Conservation (phyloP, 2,797 vertebrate genomes). For the Setipinna tenuifilis region DNA sequence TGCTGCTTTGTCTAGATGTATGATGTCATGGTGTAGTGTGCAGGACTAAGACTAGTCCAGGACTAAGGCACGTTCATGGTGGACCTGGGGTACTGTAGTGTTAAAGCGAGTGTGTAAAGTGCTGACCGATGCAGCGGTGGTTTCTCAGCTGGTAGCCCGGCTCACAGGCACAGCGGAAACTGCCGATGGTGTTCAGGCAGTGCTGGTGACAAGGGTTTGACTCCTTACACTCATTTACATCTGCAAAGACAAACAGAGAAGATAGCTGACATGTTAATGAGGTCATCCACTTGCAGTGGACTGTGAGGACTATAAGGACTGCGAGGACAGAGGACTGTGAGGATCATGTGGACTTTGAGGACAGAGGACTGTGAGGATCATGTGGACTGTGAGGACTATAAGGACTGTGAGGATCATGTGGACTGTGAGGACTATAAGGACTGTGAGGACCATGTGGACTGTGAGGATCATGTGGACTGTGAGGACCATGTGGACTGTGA, state of each 20-base stretch:
- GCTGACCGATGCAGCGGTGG: constrained; percentile 89
- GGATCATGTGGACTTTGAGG: background rate
- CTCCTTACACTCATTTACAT: constrained; percentile 95
- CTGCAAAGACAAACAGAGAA: constrained; percentile 64
- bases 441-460: no score
- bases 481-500: background rate
- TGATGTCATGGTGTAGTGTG: no score
- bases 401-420: no score
- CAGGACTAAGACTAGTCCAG: no score
- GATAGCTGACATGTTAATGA: no score
- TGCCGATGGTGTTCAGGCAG: constrained; percentile 92
- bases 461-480: no score
- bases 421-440: background rate
- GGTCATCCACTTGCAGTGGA: background rate
- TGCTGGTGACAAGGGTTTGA: constrained; percentile 88
- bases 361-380: no score
- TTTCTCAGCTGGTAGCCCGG: constrained; percentile 91
- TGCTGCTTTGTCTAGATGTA: no score
- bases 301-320: background rate
- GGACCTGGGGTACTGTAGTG: no score
- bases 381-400: background rate
- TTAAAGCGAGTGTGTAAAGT: background rate
- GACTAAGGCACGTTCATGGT: background rate
- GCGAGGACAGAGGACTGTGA: no score
- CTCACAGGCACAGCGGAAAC: constrained; percentile 94